Evolutionary conservation across 2,888 invertebrate species (phyloP).

Genomic region (Cerastis rubricosa): DNA sequence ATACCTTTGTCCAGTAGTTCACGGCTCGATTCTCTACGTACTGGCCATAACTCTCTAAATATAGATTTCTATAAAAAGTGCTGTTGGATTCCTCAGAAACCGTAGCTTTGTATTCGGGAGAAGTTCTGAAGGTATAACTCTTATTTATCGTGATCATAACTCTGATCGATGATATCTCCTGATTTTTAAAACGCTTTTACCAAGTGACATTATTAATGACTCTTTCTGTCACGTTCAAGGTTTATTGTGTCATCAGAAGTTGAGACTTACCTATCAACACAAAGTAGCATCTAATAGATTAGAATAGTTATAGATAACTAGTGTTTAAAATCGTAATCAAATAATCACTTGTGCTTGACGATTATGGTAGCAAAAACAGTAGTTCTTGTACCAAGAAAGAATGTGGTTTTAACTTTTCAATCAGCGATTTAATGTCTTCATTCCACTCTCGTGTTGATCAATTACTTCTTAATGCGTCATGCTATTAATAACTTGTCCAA

Average conservation of each 20-base stretch:
- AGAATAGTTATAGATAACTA: slow-evolving; percentile 18
- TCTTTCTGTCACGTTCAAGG: slow-evolving; percentile 74
- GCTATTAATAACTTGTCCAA: slow-evolving; percentile 54
- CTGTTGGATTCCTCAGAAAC: slow-evolving; percentile 78
- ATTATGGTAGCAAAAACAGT: slow-evolving; percentile 1
- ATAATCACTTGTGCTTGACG: background rate
- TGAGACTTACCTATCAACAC: slow-evolving; percentile 70
- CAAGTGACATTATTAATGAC: slow-evolving; percentile 47
- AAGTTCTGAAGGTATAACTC: slow-evolving; percentile 41
- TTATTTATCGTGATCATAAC: slow-evolving; percentile 37
- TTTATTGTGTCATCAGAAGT: slow-evolving; percentile 68
- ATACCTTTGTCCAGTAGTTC: slow-evolving; percentile 75
- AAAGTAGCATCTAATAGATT: slow-evolving; percentile 39
- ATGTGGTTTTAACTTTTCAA: background rate
- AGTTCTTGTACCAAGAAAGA: background rate
- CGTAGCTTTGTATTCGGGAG: slow-evolving; percentile 64
- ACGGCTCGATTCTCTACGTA: slow-evolving; percentile 72
- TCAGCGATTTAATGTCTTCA: background rate
- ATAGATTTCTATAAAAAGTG: slow-evolving; percentile 84
- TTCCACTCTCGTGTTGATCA: slow-evolving; percentile 24
- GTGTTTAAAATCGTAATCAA: background rate
- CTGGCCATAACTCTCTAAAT: slow-evolving; percentile 79
- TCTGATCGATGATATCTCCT: slow-evolving; percentile 27
- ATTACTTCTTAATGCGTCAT: slow-evolving; percentile 48
- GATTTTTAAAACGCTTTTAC: slow-evolving; percentile 33